Evolutionary conservation across 2,113 vertebrate species (phyloP).

Genomic region (Ctenodactylus gundi): DNA sequence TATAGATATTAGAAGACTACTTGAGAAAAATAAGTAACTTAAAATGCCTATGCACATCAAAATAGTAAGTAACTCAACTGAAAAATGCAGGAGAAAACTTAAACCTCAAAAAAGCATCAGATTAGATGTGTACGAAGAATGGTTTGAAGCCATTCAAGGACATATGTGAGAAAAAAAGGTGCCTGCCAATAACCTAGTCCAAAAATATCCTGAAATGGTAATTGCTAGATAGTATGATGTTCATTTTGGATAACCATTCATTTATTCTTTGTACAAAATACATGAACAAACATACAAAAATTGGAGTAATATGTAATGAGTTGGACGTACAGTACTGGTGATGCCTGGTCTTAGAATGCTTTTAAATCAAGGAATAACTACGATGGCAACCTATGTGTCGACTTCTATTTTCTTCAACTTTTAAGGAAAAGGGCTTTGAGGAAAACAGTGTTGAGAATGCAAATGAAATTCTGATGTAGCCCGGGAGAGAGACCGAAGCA

Average conservation of each 20-base stretch:
- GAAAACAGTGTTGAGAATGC: conserved; percentile 26
- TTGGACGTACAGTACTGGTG: background rate
- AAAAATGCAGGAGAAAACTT: background rate
- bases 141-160: background rate
- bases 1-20: conserved; percentile 8
- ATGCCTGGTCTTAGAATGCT: background rate
- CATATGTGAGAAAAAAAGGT: background rate
- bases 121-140: background rate
- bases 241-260: conserved; percentile 17
- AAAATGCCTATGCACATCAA: conserved; percentile 3
- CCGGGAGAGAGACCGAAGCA: conserved; percentile 59
- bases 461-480: conserved; percentile 26
- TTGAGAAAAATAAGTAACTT: background rate
- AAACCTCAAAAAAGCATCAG: conserved; percentile 13
- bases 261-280: conserved; percentile 27
- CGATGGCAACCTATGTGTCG: background rate
- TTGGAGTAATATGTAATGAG: conserved; percentile 28
- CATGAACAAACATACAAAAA: conserved; percentile 16
- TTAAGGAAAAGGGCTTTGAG: background rate
- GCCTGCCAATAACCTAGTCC: background rate
- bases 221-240: background rate
- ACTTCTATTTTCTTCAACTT: conserved; percentile 17
- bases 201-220: conserved; percentile 26
- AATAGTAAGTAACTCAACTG: conserved; percentile 8
- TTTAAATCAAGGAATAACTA: conserved; percentile 12